Evolutionary conservation across 1,140 invertebrate species (phyloP), one percentile per base, ranked within the genome.

Genomic region (Drosophila bocki): DNA sequence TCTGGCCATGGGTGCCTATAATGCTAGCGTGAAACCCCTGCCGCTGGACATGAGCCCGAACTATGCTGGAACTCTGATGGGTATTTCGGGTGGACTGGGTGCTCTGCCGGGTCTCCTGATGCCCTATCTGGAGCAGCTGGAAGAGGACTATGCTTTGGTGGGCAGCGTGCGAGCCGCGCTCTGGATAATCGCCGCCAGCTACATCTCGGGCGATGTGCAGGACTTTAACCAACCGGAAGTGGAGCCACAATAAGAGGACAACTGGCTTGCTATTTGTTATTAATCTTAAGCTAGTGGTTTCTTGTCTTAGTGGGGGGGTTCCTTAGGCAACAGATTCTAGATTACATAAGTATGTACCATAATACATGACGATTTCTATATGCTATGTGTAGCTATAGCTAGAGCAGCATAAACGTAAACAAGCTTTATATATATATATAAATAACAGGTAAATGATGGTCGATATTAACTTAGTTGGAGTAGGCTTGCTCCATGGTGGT

Each of bases 41-140:
- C 96, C 96, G 2, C 93, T 97, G 54, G 96, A 97, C 91, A 94
- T 97, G 63, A 96, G 96, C 78, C 95, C 96, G 33, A 96, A 96
- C 78, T 97, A 95, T 90, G 96, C 96, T 7, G 96, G 96, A 62
- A 95, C 95, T 0, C 92, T 97, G 48, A 97, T 97, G 96, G 97
- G 96, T 0, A 93, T 97, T 7, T 95, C 96, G 0, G 97, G 97
- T 77, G 96, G 85, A 3, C 2, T 88, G 4, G 78, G 69, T 3
- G 63, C 78, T 0, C 32, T 88, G 42, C 69, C 80, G 0, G 42
- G 45, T 2, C 47, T 88, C n/a, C 3, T 88, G 32, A 13, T 61
- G 61, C 84, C 84, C 2, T 57, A 81, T 42, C 19, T 84, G 17
- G 58, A 81, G 15, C 51, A 84, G 7, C 32, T 88, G 11, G 85